Conservation (phyloP, 2,797 vertebrate genomes). For the Alouatta caraya region DNA sequence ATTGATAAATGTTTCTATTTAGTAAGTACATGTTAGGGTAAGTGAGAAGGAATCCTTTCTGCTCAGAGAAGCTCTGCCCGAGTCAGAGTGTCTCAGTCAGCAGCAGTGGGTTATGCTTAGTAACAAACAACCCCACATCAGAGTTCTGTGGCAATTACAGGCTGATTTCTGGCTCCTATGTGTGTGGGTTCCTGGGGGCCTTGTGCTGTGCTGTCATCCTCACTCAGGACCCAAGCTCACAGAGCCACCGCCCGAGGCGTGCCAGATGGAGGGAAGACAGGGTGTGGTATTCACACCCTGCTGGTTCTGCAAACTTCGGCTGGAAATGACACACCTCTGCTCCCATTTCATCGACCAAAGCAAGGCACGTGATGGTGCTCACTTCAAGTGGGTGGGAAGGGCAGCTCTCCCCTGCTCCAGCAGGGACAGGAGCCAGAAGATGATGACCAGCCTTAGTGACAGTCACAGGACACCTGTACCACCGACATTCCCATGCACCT, state of each 20-base stretch:
- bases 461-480: too few species aligned
- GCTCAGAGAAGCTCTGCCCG: not conserved
- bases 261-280: too few species aligned
- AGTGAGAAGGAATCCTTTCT: fast-evolving
- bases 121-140: not conserved
- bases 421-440: not conserved
- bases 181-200: fast-evolving
- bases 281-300: fast-evolving
- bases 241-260: fast-evolving
- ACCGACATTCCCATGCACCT: fast-evolving
- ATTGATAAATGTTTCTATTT: not conserved
- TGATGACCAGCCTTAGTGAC: fast-evolving
- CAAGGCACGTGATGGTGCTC: fast-evolving
- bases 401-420: fast-evolving
- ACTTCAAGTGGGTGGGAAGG: not conserved
- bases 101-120: not conserved
- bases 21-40: not conserved
- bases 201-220: too few species aligned
- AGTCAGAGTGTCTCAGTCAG: fast-evolving
- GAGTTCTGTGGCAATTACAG: fast-evolving
- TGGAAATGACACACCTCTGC: too few species aligned
- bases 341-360: not conserved
- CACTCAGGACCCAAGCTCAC: not conserved
- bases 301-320: not conserved
- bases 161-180: not conserved